Evolutionary conservation across 2,797 vertebrate species (phyloP).

Genomic region (Sparus aurata): DNA sequence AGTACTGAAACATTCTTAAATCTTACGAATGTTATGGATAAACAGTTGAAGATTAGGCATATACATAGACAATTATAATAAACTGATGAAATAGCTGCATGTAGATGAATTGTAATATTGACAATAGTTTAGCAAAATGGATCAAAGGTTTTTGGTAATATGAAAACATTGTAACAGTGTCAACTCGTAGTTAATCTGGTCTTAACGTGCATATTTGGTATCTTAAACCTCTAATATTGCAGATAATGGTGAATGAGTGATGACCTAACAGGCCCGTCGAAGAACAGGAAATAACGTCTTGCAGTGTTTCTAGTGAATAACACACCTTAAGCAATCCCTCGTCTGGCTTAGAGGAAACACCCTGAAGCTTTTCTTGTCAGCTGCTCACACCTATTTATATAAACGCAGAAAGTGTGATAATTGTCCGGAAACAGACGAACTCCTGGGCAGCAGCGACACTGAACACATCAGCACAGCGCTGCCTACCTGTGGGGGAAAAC

Average conservation of each 20-base stretch:
- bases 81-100: no score
- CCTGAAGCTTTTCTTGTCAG: constrained; percentile 41
- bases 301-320: background rate
- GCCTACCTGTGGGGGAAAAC: constrained; percentile 19
- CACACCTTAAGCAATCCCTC: background rate
- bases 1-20: no score
- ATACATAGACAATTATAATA: no score
- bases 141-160: background rate
- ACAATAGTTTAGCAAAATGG: background rate
- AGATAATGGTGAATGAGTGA: no score
- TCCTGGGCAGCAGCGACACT: background rate
- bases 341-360: constrained; percentile 42
- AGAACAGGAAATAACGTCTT: constrained; percentile 36
- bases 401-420: background rate
- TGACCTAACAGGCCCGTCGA: background rate
- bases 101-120: no score
- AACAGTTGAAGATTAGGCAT: no score
- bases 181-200: background rate
- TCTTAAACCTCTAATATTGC: no score
- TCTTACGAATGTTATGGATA: no score
- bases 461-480: background rate
- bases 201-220: no score
- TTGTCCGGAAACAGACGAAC: background rate
- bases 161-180: background rate
- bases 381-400: background rate